Evolutionary conservation across 2,113 vertebrate genomes (phyloP), one percentile per base, ranked within the genome.

Genomic region (Antigone vipio): DNA sequence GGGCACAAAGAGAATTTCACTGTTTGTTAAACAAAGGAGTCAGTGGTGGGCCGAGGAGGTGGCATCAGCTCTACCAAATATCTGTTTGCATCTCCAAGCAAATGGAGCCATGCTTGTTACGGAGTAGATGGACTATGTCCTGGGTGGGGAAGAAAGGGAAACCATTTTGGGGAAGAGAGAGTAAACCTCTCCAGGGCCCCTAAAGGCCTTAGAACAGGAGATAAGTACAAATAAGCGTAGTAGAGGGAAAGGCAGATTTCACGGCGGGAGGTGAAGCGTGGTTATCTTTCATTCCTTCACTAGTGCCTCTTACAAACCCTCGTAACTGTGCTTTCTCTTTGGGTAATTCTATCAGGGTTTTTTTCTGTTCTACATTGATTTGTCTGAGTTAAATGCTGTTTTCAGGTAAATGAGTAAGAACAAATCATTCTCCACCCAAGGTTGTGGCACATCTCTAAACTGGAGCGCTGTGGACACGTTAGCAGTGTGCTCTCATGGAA

Each of bases 401-500:
- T 69, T 56, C 40, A 49, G 45, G 26, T 53, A 75, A 59, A 49
- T 35, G 11, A 68, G 26, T 53, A 59, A 88, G 74, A 53, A 2
- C 50, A 38, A 69, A 35, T 49, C 8, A 12, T 75, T 80, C 44
- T 69, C 10, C 4, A 2, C 38, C 52, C 62, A 19, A 16, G 53
- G n/a, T 8, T 53, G 12, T 53, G 35, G 30, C 62, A 69, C 9
- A 26, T 53, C 40, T 69, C 29, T 64, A 30, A 64, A 45, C 21
- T 15, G 24, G 55, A 69, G 67, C 2, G 1, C 55, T 47, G 60
- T 18, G 84, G 27, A 9, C 10, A 2, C 0, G 0, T 63, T 42
- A 63, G 47, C 45, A 26, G 53, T 4, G n/a, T 77, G 52, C 45
- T 23, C 21, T 60, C 6, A 2, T 13, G 30, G 44, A 21, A 9